Evolutionary conservation across 2,113 vertebrate genomes (phyloP).

Genomic region (Ivindomyrus marchei): DNA sequence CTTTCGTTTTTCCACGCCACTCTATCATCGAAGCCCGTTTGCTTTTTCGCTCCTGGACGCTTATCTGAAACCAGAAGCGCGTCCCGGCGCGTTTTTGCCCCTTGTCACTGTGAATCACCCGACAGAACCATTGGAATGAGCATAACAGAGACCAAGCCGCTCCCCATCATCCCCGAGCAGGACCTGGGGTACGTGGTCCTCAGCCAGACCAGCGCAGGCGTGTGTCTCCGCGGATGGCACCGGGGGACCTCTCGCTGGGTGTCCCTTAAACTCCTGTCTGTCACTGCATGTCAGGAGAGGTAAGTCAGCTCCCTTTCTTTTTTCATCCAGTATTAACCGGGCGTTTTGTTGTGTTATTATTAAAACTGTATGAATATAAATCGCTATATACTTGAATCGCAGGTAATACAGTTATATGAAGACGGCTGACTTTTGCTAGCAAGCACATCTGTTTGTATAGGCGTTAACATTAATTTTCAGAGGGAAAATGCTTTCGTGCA

Average conservation of each 20-base stretch:
- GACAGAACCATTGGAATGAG: not conserved
- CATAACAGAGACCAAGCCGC: conserved; percentile 12
- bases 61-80: not conserved
- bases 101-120: not conserved
- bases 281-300: conserved; percentile 23
- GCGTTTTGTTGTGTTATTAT: not conserved
- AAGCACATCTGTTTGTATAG: not conserved
- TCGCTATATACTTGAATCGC: not conserved
- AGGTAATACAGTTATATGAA: not conserved
- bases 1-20: not conserved
- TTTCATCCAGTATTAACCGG: not conserved
- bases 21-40: not conserved
- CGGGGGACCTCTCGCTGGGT: conserved; percentile 15
- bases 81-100: not conserved
- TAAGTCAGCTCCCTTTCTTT: conserved; percentile 3
- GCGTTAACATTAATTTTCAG: not conserved
- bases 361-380: not conserved
- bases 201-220: conserved; percentile 22
- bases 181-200: conserved; percentile 31
- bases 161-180: conserved; percentile 20
- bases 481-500: not conserved
- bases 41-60: not conserved
- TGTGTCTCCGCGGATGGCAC: conserved; percentile 31
- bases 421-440: not conserved
- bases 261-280: conserved; percentile 28